Percentiles rank a stretch among this genome's conserved stretches.
phyloP scores from a whole-genome alignment of 2,113 vertebrate genomes.

The Apistogramma diplotaenia region DNA sequence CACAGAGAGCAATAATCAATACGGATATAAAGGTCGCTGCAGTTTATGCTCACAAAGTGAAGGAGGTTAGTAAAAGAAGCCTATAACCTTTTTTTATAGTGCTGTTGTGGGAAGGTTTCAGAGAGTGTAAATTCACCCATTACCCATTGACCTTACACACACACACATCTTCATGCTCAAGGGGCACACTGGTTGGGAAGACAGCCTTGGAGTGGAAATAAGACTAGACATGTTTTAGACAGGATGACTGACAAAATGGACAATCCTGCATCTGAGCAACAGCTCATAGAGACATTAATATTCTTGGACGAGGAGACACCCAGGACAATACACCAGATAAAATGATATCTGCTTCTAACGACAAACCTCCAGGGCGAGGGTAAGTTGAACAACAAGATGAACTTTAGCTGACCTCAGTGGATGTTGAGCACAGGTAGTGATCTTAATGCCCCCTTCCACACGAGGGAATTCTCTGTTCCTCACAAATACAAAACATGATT shows the following conservation, averaged over 20 bases:
- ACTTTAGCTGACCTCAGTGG: slow-evolving; percentile 36
- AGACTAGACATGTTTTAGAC: background rate
- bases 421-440: slow-evolving; percentile 39
- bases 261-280: background rate
- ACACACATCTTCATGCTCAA: background rate
- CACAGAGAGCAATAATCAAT: slow-evolving; percentile 23
- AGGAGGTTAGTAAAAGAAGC: background rate
- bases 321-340: slow-evolving; percentile 15
- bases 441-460: slow-evolving; percentile 36
- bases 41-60: background rate
- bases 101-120: background rate
- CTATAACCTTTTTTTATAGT: background rate
- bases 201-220: background rate
- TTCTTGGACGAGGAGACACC: slow-evolving; percentile 4
- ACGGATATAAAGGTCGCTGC: background rate
- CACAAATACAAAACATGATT: background rate
- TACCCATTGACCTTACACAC: background rate
- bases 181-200: background rate
- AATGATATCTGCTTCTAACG: slow-evolving; percentile 30
- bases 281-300: slow-evolving; percentile 36
- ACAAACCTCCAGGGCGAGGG: slow-evolving; percentile 16
- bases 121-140: background rate
- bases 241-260: background rate
- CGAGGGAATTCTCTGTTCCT: background rate
- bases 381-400: slow-evolving; percentile 36